Evolutionary conservation across 2,797 vertebrate species (phyloP), one percentile per base, ranked within the genome.

Genomic region (Tauraco hartlaubi): DNA sequence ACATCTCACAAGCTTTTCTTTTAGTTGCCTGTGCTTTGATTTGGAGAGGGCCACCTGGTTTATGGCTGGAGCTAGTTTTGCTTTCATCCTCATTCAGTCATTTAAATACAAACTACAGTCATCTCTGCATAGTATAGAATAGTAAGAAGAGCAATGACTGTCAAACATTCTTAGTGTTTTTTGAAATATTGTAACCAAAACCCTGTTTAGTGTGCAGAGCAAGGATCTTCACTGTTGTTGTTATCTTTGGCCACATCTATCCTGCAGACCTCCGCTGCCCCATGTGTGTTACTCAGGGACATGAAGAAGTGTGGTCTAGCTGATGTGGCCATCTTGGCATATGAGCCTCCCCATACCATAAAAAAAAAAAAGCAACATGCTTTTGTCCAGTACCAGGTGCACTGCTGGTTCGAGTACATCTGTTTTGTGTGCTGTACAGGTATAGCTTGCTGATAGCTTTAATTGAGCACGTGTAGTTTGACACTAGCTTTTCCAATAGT

Each of bases 11-110:
- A 81, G 88, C 75, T 91, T 92, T 58, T 73, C 63, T 72, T 67
- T 79, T 95, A 43, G 71, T 86, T 93, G 64, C 37, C 55, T 89
- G 59, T 88, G 71, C 82, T 96, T 95, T 93, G 92, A 94, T 92
- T 94, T 85, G 72, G 76, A 80, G 66, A 77, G 68, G 74, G 41
- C 78, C 80, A 75, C 85, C 92, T 92, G 64, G 56, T 87, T 88
- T 94, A 74, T 80, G 84, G 86, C 86, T 92, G 84, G 37, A 94
- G 52, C 33, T 84, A 33, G 73, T 78, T 92, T 83, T 89, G 59
- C 93, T 94, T 96, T 97, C 58, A 91, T 94, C 84, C 68, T 89
- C 49, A 9, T 77, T 92, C 62, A 59, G 3, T 67, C 59, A 58
- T 89, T 94, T 92, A 74, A 84, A 85, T 82, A 69, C 78, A 88